A percentile compares a stretch with the other conserved stretches of the same genome.
These are phyloP conservation scores for Tor tambroides DNA, from an alignment of 2,113 vertebrate species.

Conservation along the genomic window DNA sequence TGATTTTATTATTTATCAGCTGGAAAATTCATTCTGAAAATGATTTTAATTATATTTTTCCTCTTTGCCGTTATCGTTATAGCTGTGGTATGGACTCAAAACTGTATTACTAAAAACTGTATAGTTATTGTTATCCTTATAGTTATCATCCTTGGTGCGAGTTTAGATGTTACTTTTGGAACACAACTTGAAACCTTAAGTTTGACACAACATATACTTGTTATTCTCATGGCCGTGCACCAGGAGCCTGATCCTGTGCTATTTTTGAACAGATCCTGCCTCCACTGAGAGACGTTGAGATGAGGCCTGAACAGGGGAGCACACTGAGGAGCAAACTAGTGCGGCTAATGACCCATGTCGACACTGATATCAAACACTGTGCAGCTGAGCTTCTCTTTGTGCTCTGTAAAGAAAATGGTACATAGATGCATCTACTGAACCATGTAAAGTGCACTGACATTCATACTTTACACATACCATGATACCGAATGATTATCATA, in stretches of 20 bases:
- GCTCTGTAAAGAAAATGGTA: slow-evolving; percentile 85
- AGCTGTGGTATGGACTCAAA: neutral
- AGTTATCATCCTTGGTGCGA: neutral
- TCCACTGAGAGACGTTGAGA: slow-evolving; percentile 73
- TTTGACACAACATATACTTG: neutral
- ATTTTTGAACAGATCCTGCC: slow-evolving; percentile 71
- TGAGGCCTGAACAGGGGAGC: slow-evolving; percentile 73
- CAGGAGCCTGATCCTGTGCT: slow-evolving; percentile 16
- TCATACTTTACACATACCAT: too few relatives aligned
- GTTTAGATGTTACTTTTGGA: neutral
- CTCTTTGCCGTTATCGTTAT: neutral
- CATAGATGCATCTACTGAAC: neutral
- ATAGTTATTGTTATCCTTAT: neutral
- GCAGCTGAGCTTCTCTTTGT: slow-evolving; percentile 83
- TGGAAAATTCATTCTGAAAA: neutral
- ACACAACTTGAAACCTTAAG: neutral
- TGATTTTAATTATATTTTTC: neutral
- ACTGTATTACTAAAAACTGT: neutral
- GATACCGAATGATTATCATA: too few relatives aligned
- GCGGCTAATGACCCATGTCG: slow-evolving; percentile 81
- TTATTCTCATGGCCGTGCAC: neutral
- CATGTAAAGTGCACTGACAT: neutral
- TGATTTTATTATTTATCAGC: too few relatives aligned
- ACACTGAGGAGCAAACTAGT: slow-evolving; percentile 77
- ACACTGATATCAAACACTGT: slow-evolving; percentile 81